Evolutionary conservation across 2,113 vertebrate species (phyloP), one percentile per base, ranked within the genome.

Genomic region (Entomyzon cyanotis): DNA sequence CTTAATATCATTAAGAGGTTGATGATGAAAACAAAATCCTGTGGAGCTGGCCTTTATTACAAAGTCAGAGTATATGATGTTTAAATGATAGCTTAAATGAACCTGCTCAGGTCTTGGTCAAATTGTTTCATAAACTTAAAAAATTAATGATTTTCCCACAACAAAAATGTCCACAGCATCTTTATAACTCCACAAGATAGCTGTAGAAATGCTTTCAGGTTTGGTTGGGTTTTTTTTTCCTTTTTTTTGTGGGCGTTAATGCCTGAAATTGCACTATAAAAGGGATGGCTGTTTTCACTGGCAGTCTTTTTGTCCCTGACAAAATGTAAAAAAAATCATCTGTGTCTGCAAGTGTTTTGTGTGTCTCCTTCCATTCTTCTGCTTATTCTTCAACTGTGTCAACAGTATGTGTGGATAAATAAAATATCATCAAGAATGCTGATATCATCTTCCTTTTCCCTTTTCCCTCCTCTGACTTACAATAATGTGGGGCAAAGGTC

Each of bases 401-500:
- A 95, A 90, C 59, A 50, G 56, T 86, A 60, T 70, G 63, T 82
- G 65, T 7, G 8, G 83, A 87, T 96, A 96, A 92, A 92, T 94
- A 84, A 90, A 95, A 90, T 84, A 79, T 73, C 59, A 89, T 94
- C 94, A 91, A 92, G 93, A 93, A 96, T 94, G 92, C 93, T 95
- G 88, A 63, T 96, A 94, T 42, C 90, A 83, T 91, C 85, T 94
- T 96, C 82, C 93, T 94, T 96, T 94, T 89, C 89, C 93, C 84
- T 63, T 95, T 91, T 86, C 93, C 77, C 86, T 92, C 77, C 77
- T 95, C 92, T 92, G 83, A 93, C 80, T 96, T 96, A 89, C 44
- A 93, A 91, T 97, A 95, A 97, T 95, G 91, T 91, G 89, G 95
- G 96, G 94, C 94, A 97, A 96, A 97, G 94, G 91, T 96, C 93